A percentile compares a stretch with the other conserved stretches of the same genome.
These are phyloP conservation scores for Zeus faber DNA, from an alignment of 2,113 vertebrate genomes.

Conservation along the genomic window DNA sequence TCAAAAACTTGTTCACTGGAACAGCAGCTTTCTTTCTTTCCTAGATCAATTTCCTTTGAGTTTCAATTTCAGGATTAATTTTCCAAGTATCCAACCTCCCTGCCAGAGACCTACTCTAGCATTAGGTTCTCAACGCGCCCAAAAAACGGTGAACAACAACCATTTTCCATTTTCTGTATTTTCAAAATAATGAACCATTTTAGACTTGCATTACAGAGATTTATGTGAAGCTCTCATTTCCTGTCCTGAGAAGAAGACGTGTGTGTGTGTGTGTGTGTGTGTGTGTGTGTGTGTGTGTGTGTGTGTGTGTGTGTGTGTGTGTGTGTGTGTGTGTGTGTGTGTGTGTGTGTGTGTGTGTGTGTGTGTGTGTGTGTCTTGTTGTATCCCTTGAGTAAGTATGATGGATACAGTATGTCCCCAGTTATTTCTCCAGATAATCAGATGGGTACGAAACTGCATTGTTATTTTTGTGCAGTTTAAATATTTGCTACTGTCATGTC, in stretches of 20 bases:
- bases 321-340: background rate
- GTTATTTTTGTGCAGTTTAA: too few relatives aligned
- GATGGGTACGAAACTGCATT: too few relatives aligned
- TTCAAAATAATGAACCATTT: slow-evolving; percentile 4
- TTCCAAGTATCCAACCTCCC: too few relatives aligned
- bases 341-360: slow-evolving; percentile 2
- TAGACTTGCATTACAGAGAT: slow-evolving; percentile 12
- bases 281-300: background rate
- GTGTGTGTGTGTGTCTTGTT: slow-evolving; percentile 9
- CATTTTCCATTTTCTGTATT: slow-evolving; percentile 7
- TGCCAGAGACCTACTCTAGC: too few relatives aligned
- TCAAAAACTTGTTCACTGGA: too few relatives aligned
- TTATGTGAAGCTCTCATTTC: slow-evolving; percentile 33
- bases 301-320: slow-evolving; percentile 1
- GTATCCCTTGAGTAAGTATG: background rate
- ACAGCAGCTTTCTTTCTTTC: too few relatives aligned
- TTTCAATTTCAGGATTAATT: too few relatives aligned
- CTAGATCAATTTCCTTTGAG: too few relatives aligned
- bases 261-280: slow-evolving; percentile 7
- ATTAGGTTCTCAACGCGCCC: too few relatives aligned
- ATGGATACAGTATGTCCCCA: too few relatives aligned
- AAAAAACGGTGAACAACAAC: slow-evolving; percentile 34
- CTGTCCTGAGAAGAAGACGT: slow-evolving; percentile 3
- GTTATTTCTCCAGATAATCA: too few relatives aligned
- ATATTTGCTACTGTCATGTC: too few relatives aligned